Base-by-base conservation (phyloP, 1,140 invertebrate genomes). In the Amyelois transitella region DNA sequence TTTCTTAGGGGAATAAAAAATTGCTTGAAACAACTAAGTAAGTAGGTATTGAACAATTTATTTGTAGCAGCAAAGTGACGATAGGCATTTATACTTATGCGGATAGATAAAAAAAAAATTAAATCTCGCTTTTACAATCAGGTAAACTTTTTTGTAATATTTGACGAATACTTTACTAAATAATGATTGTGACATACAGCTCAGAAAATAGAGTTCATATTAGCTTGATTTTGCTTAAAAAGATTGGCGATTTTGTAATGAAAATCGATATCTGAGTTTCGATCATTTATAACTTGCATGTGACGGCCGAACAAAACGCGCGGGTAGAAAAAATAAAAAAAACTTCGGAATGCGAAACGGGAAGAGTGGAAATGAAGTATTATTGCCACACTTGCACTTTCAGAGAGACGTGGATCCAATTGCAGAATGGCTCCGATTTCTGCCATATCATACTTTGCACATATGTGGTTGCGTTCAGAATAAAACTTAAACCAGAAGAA, bases 371-470 rank as follows among this genome's bases (percentile, higher is more conserved):
- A 81, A 81, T 78, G 68, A 81, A 82, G 75, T 81, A 79, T 83
- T 84, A 79, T 84, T 75, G 81, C 70, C 77, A 87, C 84, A 87
- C 84, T 87, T 87, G 84, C 84, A 84, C 81, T 87, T 86, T 87
- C 78, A 57, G 66, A 72, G 24, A 64, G 19, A 43, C 63, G 60
- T 38, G 51, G 55, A 43, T 67, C 62, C 38, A 44, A 59, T 69
- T 65, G 55, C 60, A 55, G 38, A 47, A 22, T 18, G 21, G 50
- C 58, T 67, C 60, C 38, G 58, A 50, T 66, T 68, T 63, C 62
- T 18, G 20, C 45, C n/a, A 32, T 45, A 57, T 32, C 25, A 32
- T 38, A 14, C 32, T 38, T 14, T 14, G n/a, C 1, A 38, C 32
- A 38, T 14, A n/a, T 14, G n/a, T 38, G 32, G 32, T 38, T 14